These are phyloP conservation scores for Monomorium pharaonis DNA, from an alignment of 1,140 invertebrate species.

Conservation along the genomic window DNA sequence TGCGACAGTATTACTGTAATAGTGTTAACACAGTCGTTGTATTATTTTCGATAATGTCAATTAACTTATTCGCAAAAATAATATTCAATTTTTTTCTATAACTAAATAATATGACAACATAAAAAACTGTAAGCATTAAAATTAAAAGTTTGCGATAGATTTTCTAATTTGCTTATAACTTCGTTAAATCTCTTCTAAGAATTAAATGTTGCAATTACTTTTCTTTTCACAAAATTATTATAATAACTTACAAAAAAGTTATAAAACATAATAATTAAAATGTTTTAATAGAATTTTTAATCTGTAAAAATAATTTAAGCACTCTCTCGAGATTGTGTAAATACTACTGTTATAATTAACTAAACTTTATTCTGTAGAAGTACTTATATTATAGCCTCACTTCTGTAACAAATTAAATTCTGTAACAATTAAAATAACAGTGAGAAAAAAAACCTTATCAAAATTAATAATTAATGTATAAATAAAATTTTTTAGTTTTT, in stretches of 20 bases:
- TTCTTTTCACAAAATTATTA: neutral
- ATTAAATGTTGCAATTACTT: neutral
- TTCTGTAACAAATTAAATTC: neutral
- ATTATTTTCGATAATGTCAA: neutral
- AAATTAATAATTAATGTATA: neutral
- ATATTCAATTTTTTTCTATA: neutral
- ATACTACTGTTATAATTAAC: neutral
- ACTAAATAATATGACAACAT: neutral
- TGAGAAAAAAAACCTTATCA: neutral
- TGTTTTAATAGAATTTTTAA: neutral
- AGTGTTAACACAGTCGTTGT: neutral
- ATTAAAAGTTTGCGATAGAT: neutral
- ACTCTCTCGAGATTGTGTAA: no score
- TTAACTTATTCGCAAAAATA: neutral
- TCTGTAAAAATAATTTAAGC: no score
- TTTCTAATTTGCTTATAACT: neutral
- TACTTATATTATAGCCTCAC: neutral
- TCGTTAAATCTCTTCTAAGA: neutral
- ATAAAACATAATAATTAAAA: slow-evolving; percentile 4
- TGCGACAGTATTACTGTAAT: neutral
- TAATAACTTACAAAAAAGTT: neutral
- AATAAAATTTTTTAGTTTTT: neutral
- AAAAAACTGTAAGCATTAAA: neutral
- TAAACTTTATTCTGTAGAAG: neutral
- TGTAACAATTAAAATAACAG: neutral